phyloP scores from a whole-genome alignment of 2,888 invertebrate species.

The Stegophylla sp. region DNA sequence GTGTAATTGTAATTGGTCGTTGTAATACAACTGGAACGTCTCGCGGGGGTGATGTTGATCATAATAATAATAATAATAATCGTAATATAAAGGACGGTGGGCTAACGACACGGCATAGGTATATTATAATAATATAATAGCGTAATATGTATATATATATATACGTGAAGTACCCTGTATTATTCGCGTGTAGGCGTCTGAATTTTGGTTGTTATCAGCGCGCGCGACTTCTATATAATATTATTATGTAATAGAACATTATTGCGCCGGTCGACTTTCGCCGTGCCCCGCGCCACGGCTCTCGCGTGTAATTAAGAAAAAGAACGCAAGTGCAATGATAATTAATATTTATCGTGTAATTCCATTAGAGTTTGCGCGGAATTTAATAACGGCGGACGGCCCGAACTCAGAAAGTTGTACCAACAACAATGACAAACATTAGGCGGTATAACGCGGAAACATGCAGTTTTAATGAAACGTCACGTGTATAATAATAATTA shows the following conservation, averaged over 20 bases:
- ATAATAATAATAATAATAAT: constrained; percentile 51
- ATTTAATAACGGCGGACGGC: constrained; percentile 38
- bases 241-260: constrained; percentile 54
- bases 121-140: constrained; percentile 11
- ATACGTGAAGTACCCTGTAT: too few species aligned
- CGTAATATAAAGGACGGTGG: constrained; percentile 28
- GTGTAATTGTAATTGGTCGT: constrained; percentile 26
- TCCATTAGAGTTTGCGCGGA: constrained; percentile 54
- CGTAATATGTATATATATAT: neutral
- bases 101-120: constrained; percentile 30
- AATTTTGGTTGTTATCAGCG: constrained; percentile 49
- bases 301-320: constrained; percentile 57
- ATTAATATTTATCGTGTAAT: constrained; percentile 57
- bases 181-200: neutral
- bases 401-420: too few species aligned
- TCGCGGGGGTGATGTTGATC: constrained; percentile 28
- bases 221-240: constrained; percentile 21
- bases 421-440: too few species aligned
- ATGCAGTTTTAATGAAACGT: too few species aligned
- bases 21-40: constrained; percentile 47
- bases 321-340: constrained; percentile 51
- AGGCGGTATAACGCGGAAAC: too few species aligned
- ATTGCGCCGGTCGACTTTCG: too few species aligned
- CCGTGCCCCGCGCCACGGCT: too few species aligned
- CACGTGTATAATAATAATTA: too few species aligned